Percentiles rank a stretch among this genome's conserved stretches.
phyloP scores from a whole-genome alignment of 2,888 invertebrate species.

The Drosophila borborema region DNA sequence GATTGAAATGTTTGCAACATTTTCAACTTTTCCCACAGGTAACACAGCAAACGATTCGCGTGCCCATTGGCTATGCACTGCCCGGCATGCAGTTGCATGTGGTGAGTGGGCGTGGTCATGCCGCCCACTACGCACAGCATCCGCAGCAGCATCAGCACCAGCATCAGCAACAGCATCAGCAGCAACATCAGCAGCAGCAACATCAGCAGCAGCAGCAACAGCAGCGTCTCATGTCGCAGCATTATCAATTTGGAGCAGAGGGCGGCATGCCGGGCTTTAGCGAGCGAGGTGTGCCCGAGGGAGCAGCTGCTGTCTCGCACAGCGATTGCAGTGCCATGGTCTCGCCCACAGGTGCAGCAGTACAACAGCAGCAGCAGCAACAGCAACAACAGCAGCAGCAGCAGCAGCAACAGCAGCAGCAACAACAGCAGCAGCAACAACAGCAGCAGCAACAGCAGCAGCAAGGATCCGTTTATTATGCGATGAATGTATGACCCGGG shows the following conservation, averaged over 20 bases:
- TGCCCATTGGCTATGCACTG: constrained; percentile 85
- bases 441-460: constrained; percentile 52
- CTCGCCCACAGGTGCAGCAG: constrained; percentile 72
- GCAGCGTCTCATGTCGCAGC: constrained; percentile 77
- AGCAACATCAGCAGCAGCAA: constrained; percentile 66
- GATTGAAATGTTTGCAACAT: too few species aligned
- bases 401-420: constrained; percentile 24
- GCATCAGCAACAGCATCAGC: constrained; percentile 65
- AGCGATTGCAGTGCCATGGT: constrained; percentile 82
- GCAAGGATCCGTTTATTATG: constrained; percentile 89
- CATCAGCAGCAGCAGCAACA: constrained; percentile 65
- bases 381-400: constrained; percentile 50
- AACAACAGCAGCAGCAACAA: constrained; percentile 50
- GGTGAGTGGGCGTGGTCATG: constrained; percentile 83
- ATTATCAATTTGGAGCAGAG: constrained; percentile 81
- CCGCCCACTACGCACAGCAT: constrained; percentile 74
- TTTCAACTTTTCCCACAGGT: constrained; percentile 70
- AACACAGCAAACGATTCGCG: constrained; percentile 86
- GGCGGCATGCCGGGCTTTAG: constrained; percentile 83
- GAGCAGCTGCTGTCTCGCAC: constrained; percentile 88
- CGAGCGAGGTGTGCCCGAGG: constrained; percentile 91
- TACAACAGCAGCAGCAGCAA: constrained; percentile 46
- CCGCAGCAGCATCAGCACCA: constrained; percentile 77
- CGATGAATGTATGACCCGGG: constrained; percentile 94
- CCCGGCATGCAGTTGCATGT: constrained; percentile 86